phyloP scores from a whole-genome alignment of 2,888 invertebrate species.

The Cosmia pyralina region DNA sequence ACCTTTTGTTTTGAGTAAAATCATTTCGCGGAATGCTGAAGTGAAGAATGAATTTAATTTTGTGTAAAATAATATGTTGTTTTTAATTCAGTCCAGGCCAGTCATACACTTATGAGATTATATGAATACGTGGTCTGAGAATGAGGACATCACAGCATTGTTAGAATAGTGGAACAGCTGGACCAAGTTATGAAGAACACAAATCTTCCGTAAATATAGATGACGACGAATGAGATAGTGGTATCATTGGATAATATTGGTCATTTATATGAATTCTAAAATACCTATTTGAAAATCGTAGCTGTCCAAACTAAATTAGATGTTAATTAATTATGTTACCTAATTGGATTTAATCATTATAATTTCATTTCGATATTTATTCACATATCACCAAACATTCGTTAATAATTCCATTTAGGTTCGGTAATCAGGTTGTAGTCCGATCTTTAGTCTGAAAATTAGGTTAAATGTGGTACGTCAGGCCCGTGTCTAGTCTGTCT shows the following conservation, averaged over 20 bases:
- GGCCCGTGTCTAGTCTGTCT: not conserved
- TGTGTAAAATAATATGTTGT: not conserved
- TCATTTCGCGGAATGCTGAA: not conserved
- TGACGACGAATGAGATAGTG: not conserved
- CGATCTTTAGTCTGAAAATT: constrained; percentile 1
- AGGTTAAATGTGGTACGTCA: not conserved
- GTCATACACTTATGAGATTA: not conserved
- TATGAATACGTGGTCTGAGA: not conserved
- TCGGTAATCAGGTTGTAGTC: not conserved
- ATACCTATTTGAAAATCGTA: not conserved
- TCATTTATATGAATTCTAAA: not conserved
- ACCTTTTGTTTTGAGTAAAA: constrained; percentile 21
- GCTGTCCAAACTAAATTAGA: not conserved
- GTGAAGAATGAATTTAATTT: not conserved
- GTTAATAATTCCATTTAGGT: constrained; percentile 6
- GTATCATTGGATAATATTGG: not conserved
- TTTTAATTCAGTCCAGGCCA: not conserved
- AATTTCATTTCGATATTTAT: constrained; percentile 3
- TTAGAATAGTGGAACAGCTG: not conserved
- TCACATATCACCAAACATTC: not conserved
- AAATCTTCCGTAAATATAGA: not conserved
- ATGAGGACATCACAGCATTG: not conserved
- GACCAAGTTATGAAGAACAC: not conserved
- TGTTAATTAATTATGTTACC: not conserved
- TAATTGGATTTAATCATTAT: constrained; percentile 9